A percentile compares a stretch with the other conserved stretches of the same genome.
phyloP scores from a whole-genome alignment of 1,140 invertebrate genomes.

The Cyclina sinensis region DNA sequence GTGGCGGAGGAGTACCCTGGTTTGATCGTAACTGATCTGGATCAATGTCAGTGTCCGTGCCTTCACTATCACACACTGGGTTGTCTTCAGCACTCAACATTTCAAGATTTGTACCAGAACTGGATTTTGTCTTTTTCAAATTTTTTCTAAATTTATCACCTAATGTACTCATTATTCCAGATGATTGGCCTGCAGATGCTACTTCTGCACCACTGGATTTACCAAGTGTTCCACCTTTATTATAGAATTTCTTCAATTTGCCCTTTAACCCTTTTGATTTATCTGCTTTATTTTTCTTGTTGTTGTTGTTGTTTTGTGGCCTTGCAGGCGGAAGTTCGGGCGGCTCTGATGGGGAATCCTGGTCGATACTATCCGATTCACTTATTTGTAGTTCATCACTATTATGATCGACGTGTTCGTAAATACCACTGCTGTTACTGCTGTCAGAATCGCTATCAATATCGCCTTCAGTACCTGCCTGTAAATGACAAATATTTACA shows the following conservation, averaged over 20 bases:
- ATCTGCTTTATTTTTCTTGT: slow-evolving; percentile 58
- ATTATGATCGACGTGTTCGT: slow-evolving; percentile 51
- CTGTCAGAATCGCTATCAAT: slow-evolving; percentile 65
- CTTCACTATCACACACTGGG: slow-evolving; percentile 63
- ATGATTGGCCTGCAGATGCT: not conserved
- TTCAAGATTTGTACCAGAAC: slow-evolving; percentile 51
- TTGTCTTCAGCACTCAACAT: slow-evolving; percentile 23
- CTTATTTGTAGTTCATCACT: not conserved
- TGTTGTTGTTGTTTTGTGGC: slow-evolving; percentile 5
- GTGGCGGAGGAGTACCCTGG: slow-evolving; percentile 24
- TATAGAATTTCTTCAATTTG: slow-evolving; percentile 58
- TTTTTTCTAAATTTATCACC: slow-evolving; percentile 62
- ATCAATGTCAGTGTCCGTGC: slow-evolving; percentile 54
- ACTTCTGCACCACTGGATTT: not conserved
- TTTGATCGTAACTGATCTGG: slow-evolving; percentile 18
- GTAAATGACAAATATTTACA: not conserved
- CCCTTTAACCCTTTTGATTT: slow-evolving; percentile 34
- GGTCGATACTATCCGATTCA: slow-evolving; percentile 56
- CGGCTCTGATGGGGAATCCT: not conserved
- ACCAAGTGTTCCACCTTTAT: slow-evolving; percentile 7
- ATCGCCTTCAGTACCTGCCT: slow-evolving; percentile 65
- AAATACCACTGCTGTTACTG: slow-evolving; percentile 52
- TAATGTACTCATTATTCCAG: slow-evolving; percentile 37
- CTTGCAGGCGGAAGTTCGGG: slow-evolving; percentile 48
- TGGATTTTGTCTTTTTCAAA: slow-evolving; percentile 56